phyloP scores from a whole-genome alignment of 2,113 vertebrate species.

The Xiphorhynchus elegans region DNA sequence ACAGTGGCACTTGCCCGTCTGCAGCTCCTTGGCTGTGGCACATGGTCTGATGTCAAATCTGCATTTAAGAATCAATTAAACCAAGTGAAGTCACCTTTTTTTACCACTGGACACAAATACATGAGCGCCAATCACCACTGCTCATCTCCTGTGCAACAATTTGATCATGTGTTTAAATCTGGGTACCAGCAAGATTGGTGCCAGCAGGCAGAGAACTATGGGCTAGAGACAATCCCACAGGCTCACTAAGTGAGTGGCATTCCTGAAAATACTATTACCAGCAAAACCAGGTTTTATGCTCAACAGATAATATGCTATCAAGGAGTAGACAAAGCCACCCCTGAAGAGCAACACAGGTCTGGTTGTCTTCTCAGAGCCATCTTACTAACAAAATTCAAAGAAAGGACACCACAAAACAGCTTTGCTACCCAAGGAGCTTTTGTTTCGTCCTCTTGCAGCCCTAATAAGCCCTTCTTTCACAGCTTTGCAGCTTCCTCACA shows the following conservation, averaged over 20 bases:
- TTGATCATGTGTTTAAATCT: not conserved
- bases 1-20: too few relatives aligned
- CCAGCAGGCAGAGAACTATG: not conserved
- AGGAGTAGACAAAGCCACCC: not conserved
- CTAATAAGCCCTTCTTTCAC: not conserved
- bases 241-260: not conserved
- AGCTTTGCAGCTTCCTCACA: not conserved
- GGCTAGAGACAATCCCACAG: not conserved
- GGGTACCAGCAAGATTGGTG: not conserved
- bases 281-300: not conserved
- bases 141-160: not conserved
- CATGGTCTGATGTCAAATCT: not conserved
- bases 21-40: not conserved
- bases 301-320: not conserved
- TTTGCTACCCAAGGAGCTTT: not conserved
- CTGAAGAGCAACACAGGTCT: not conserved
- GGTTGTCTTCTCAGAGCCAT: not conserved
- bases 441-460: not conserved
- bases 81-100: not conserved
- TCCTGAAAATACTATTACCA: not conserved
- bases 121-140: not conserved
- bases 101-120: not conserved
- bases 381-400: not conserved
- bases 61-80: not conserved
- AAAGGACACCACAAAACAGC: not conserved